Conservation (phyloP, 2,113 vertebrate genomes). For the Microtus montanus region DNA sequence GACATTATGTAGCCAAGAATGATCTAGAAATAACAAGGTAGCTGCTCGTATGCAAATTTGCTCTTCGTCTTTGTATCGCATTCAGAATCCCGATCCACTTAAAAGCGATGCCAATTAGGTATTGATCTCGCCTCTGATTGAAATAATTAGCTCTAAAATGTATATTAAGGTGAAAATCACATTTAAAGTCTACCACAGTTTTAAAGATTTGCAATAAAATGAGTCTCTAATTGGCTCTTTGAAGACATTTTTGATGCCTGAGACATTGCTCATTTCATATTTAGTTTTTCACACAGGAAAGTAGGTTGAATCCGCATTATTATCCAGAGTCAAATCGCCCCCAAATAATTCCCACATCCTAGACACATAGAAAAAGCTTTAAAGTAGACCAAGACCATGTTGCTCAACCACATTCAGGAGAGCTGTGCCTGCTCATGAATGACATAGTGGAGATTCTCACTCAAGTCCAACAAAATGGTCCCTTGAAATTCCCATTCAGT, state of each 20-base stretch:
- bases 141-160: not conserved
- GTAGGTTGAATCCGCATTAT: slow-evolving; percentile 19
- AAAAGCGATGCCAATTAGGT: not conserved
- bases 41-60: not conserved
- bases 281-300: slow-evolving; percentile 40
- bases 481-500: no score
- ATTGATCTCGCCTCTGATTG: slow-evolving; percentile 35
- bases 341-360: not conserved
- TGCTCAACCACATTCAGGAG: not conserved
- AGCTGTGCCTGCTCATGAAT: not conserved
- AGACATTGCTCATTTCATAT: not conserved
- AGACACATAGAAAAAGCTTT: not conserved
- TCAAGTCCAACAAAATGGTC: not conserved
- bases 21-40: not conserved
- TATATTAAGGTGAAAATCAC: not conserved
- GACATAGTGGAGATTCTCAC: not conserved
- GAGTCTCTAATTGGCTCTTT: slow-evolving; percentile 12
- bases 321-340: not conserved
- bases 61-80: not conserved
- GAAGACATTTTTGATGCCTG: slow-evolving; percentile 11
- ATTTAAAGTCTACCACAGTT: slow-evolving; percentile 12
- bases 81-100: slow-evolving; percentile 38
- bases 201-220: slow-evolving; percentile 38
- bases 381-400: not conserved
- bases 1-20: no score